A percentile compares a stretch with the other conserved stretches of the same genome.
phyloP scores from a whole-genome alignment of 2,888 invertebrate species.

The Pammene aurita region DNA sequence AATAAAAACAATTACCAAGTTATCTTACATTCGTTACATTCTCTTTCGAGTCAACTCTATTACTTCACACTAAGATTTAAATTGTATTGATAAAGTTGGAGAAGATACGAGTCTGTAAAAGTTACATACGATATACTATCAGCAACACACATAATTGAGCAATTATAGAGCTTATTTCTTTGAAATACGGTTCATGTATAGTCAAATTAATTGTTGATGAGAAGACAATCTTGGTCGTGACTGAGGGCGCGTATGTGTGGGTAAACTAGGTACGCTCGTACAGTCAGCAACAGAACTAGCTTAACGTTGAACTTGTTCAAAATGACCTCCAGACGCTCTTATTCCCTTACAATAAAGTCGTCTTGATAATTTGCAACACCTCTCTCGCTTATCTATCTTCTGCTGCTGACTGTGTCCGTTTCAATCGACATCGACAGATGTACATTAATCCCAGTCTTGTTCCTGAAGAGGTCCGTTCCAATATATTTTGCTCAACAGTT shows the following conservation, averaged over 20 bases:
- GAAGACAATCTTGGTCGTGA: slow-evolving; percentile 79
- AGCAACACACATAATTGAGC: too few species aligned
- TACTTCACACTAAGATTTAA: not conserved
- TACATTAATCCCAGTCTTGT: slow-evolving; percentile 1
- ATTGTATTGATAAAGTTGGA: not conserved
- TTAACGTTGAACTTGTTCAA: not conserved
- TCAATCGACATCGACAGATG: not conserved
- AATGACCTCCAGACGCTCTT: not conserved
- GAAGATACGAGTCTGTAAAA: slow-evolving; percentile 2
- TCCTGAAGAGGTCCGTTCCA: not conserved
- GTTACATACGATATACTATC: slow-evolving; percentile 38
- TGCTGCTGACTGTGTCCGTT: not conserved
- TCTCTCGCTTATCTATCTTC: not conserved
- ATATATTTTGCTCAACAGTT: not conserved
- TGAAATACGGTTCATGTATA: too few species aligned
- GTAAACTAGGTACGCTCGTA: slow-evolving; percentile 53
- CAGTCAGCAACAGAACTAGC: not conserved
- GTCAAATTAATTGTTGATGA: slow-evolving; percentile 55
- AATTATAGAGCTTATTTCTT: too few species aligned
- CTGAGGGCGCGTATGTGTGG: slow-evolving; percentile 63
- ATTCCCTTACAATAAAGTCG: not conserved
- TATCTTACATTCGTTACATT: too few species aligned
- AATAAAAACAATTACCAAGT: slow-evolving; percentile 1
- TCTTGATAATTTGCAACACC: not conserved
- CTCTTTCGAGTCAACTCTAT: not conserved